phyloP scores from a whole-genome alignment of 1,140 invertebrate genomes.

The Bombus confusus region DNA sequence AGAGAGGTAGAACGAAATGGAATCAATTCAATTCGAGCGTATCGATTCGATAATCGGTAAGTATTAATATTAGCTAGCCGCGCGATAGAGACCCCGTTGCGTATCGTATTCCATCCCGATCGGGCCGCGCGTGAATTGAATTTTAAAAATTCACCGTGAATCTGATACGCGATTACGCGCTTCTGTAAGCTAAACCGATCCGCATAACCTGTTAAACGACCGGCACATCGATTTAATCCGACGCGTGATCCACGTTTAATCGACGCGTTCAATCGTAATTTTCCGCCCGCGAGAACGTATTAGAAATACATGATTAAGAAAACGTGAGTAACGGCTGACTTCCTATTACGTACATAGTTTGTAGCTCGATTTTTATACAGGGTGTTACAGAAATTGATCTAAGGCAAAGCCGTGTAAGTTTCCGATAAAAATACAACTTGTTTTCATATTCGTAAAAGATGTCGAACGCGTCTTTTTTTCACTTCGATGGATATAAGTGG shows the following conservation, averaged over 20 bases:
- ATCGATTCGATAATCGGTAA: not conserved
- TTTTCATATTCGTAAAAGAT: not conserved
- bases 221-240: constrained; percentile 27
- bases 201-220: constrained; percentile 30
- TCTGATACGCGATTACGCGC: constrained; percentile 19
- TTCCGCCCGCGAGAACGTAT: not conserved
- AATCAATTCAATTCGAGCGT: not conserved
- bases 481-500: not conserved
- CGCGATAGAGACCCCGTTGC: not conserved
- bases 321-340: not conserved
- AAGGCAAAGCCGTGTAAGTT: not conserved
- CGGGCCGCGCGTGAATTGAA: constrained; percentile 21
- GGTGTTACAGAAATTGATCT: not conserved
- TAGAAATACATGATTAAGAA: constrained; percentile 8
- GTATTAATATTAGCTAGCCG: not conserved
- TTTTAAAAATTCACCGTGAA: constrained; percentile 41
- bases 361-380: not conserved
- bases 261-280: constrained; percentile 13
- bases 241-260: not conserved
- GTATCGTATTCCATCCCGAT: constrained; percentile 20
- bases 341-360: not conserved
- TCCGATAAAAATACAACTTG: not conserved
- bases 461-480: not conserved
- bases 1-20: not conserved
- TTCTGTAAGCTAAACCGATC: constrained; percentile 1